Evolutionary conservation across 2,113 vertebrate genomes (phyloP), one percentile per base, ranked within the genome.

Genomic region (Microcebus jonahi): DNA sequence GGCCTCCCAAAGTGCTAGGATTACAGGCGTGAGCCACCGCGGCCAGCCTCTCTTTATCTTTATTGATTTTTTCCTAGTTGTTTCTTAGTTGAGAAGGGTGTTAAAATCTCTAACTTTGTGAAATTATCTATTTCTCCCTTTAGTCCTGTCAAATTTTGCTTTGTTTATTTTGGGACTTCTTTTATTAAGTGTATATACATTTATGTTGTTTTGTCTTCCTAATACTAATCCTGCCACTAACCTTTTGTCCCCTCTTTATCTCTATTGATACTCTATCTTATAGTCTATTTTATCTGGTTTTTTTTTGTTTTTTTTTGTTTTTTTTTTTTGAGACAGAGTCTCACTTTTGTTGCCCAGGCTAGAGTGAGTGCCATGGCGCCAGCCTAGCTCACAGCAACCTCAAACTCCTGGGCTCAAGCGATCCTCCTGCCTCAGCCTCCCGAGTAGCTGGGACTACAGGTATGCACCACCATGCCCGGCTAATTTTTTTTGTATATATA

Each of bases 181-280:
- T 25, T 34, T 83, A 55, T 75, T 75, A 89, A 82, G 5, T 82
- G 20, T 42, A 65, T 84, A 73, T 8, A 67, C 1, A 53, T 80
- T 85, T 89, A 50, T 65, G 55, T 65, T 96, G 36, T 48, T 88
- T 34, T 71, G 6, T 57, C 55, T 79, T 90, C 63, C 65, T 80
- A 70, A 81, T 50, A 50, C 23, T 53, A 90, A 65, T 65, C 87
- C 34, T 85, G 85, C 80, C 63, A 17, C 9, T 85, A 96, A 85
- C 13, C 8, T 57, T 55, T 65, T 92, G 48, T 65, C n/a, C 25
- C 36, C 45, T 65, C 55, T 63, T 70, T 89, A 45, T 88, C 57
- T 89, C 25, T 57, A 20, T 17, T 75, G 75, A 70, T 87, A 48
- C 6, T 29, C 48, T 63, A 20, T 75, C 42, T 89, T 76, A 2